Conservation (phyloP, 1,140 invertebrate genomes). For the Pygmarrhopalites habei region DNA sequence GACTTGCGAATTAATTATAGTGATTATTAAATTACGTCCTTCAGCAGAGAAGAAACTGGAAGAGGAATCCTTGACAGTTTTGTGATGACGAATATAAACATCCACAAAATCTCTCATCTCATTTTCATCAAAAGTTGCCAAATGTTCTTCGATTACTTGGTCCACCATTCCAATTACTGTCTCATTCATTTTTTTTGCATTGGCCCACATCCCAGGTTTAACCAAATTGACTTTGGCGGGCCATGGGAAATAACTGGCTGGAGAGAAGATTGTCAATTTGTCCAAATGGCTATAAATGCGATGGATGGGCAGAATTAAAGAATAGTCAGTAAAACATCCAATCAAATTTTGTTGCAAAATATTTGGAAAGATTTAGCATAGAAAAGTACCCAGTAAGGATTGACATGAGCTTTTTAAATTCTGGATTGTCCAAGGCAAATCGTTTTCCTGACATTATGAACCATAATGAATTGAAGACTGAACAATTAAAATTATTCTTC, state of each 20-base stretch:
- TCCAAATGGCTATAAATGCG: not conserved
- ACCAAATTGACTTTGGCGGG: slow-evolving; percentile 24
- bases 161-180: not conserved
- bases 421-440: not conserved
- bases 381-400: not conserved
- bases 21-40: slow-evolving; percentile 11
- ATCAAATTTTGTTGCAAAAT: not conserved
- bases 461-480: slow-evolving; percentile 6
- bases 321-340: too few relatives aligned
- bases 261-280: not conserved
- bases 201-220: not conserved
- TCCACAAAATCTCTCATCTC: slow-evolving; percentile 75
- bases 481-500: not conserved
- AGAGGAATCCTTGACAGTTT: not conserved
- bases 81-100: slow-evolving; percentile 57
- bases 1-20: not conserved
- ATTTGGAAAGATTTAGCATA: too few relatives aligned
- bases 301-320: too few relatives aligned
- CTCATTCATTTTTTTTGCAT: not conserved
- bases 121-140: slow-evolving; percentile 54
- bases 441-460: not conserved
- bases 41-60: slow-evolving; percentile 5
- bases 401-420: not conserved
- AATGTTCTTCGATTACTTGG: slow-evolving; percentile 56
- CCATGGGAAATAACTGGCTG: slow-evolving; percentile 10